Percentiles rank a stretch among this genome's conserved stretches.
Conservation (phyloP, 2,888 invertebrate species). For the Drosophila vallismaia region DNA sequence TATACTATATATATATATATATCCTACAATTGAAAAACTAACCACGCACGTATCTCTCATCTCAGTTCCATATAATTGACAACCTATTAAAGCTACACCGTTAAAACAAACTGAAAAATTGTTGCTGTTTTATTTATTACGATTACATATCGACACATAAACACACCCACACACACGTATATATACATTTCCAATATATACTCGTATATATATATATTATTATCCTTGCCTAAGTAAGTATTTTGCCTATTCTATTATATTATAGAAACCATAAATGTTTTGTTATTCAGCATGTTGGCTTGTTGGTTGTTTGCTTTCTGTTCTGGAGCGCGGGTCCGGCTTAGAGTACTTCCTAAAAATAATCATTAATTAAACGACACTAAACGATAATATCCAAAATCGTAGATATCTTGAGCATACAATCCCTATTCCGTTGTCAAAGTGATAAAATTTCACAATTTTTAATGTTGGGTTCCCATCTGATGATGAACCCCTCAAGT, state of each 20-base stretch:
- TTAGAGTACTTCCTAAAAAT: conserved; percentile 44
- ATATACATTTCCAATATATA: conserved; percentile 36
- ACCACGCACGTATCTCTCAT: conserved; percentile 70
- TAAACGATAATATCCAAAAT: conserved; percentile 7
- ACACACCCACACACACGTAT: conserved; percentile 23
- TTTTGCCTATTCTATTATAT: conserved; percentile 35
- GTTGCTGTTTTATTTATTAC: conserved; percentile 74
- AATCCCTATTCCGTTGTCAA: conserved; percentile 28
- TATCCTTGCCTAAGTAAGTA: conserved; percentile 51
- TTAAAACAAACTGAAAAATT: conserved; percentile 67
- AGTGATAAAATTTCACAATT: conserved; percentile 9
- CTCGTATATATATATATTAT: conserved; percentile 29
- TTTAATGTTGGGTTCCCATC: background rate
- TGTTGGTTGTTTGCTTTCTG: conserved; percentile 72
- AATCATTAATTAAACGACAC: conserved; percentile 30
- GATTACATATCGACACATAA: conserved; percentile 37
- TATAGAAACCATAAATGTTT: conserved; percentile 58
- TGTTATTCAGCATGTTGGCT: conserved; percentile 70
- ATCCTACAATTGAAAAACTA: conserved; percentile 55
- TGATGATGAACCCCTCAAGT: background rate
- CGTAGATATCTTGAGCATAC: conserved; percentile 16
- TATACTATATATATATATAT: background rate
- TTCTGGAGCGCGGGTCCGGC: conserved; percentile 66
- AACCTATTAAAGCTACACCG: conserved; percentile 73
- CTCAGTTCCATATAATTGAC: conserved; percentile 55